A percentile compares a stretch with the other conserved stretches of the same genome.
phyloP scores from a whole-genome alignment of 1,140 invertebrate species.

The Atta colombica region DNA sequence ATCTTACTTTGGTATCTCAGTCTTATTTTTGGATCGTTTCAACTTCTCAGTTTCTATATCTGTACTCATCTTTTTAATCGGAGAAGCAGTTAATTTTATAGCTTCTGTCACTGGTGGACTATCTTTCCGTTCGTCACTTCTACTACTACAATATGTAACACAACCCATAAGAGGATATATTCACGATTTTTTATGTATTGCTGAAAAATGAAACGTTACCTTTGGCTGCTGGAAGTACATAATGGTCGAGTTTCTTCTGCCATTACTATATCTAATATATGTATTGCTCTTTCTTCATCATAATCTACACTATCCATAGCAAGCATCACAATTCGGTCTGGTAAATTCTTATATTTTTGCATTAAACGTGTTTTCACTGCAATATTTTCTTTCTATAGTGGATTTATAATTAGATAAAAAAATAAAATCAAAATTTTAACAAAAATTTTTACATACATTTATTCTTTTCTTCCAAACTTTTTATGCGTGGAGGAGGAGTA shows the following conservation, averaged over 20 bases:
- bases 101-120: constrained; percentile 84
- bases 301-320: constrained; percentile 95
- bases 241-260: constrained; percentile 85
- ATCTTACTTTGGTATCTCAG: constrained; percentile 87
- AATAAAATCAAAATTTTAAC: constrained; percentile 3
- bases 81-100: constrained; percentile 83
- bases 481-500: constrained; percentile 89
- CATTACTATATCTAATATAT: constrained; percentile 92
- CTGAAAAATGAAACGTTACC: constrained; percentile 73
- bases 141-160: constrained; percentile 75
- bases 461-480: constrained; percentile 91
- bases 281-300: constrained; percentile 92
- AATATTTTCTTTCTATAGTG: constrained; percentile 75
- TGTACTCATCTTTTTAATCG: constrained; percentile 84
- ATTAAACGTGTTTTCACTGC: constrained; percentile 92
- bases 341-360: constrained; percentile 91
- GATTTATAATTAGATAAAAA: background rate
- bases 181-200: background rate
- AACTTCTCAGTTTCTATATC: constrained; percentile 83
- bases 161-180: background rate
- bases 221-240: constrained; percentile 84
- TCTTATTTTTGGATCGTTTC: constrained; percentile 86
- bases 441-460: constrained; percentile 87
- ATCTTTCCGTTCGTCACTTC: constrained; percentile 83
- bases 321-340: constrained; percentile 93